A percentile compares a stretch with the other conserved stretches of the same genome.
Conservation (phyloP, 2,113 vertebrate species). For the Oenanthe melanoleuca region DNA sequence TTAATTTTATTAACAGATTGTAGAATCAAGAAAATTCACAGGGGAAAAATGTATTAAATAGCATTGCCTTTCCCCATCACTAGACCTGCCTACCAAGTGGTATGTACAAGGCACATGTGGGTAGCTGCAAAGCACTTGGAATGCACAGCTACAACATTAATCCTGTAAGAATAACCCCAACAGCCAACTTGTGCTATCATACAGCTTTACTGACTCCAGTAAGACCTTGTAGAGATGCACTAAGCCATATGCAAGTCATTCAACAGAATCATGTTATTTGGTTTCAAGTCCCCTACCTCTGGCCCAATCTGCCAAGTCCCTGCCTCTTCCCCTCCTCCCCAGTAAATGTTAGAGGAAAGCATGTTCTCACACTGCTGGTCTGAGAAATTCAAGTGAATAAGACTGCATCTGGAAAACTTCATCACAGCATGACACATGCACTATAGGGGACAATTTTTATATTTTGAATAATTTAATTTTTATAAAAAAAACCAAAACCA, state of each 20-base stretch:
- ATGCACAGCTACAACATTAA: background rate
- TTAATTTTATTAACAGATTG: conserved; percentile 53
- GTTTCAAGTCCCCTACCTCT: background rate
- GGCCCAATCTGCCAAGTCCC: background rate
- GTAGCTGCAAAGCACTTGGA: background rate
- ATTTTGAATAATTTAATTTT: background rate
- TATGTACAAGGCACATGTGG: background rate
- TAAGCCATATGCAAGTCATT: background rate
- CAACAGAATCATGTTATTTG: background rate
- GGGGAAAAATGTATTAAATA: background rate
- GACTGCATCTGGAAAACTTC: background rate
- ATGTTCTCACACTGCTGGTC: background rate
- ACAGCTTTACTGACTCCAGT: background rate
- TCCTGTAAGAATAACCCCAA: background rate
- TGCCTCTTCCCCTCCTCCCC: too few species aligned
- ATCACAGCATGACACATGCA: accelerated
- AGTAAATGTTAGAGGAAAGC: background rate
- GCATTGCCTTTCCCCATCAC: background rate
- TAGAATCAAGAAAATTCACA: conserved; percentile 15
- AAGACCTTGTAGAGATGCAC: background rate
- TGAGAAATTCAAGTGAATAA: background rate
- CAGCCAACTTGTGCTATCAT: background rate
- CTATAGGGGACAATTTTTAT: background rate
- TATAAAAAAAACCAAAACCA: background rate
- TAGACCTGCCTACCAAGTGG: conserved; percentile 14